Evolutionary conservation across 2,888 invertebrate species (phyloP), one percentile per base, ranked within the genome.

Genomic region (Eilema caniola): DNA sequence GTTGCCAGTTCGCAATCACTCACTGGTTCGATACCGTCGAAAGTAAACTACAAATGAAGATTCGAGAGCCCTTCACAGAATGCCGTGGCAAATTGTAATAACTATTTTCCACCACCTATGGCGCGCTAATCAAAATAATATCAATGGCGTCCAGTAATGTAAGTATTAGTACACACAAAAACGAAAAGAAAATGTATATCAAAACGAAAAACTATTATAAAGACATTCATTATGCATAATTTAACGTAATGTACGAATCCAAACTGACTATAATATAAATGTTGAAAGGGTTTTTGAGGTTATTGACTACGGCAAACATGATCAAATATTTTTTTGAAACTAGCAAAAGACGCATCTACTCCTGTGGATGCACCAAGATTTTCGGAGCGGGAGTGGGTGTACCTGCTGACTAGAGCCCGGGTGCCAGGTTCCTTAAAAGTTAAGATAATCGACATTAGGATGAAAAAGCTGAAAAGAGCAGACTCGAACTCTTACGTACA

Each of bases 51-150:
- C 3, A 41, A n/a, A 53, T 53, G 53, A 53, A 7, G 53, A 53
- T 53, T 53, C 53, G n/a, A 53, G n/a, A 53, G 53, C 53, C 53
- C n/a, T 53, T 53, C 53, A n/a, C 20, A 53, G n/a, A 53, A 59
- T 25, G 25, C 59, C 53, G 53, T 53, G 53, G 53, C n/a, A 53
- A 53, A 53, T 53, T 53, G 53, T 53, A 53, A 53, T 53, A 53
- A 53, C 47, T 47, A 53, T 53, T 20, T 47, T 47, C n/a, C 16
- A 53, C 53, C 53, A 53, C 53, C 53, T 53, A n/a, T 53, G 53
- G n/a, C 3, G n/a, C n/a, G 20, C n/a, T n/a, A 53, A 53, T 53
- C 53, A 53, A n/a, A 53, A 53, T 53, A 53, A 53, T 53, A 53
- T 8, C 20, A 47, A 47, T 53, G 1, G 53, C 53, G n/a, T n/a